A percentile compares a stretch with the other conserved stretches of the same genome.
These are phyloP conservation scores for Stegana nigrithorax DNA, from an alignment of 2,888 invertebrate species.

Conservation along the genomic window DNA sequence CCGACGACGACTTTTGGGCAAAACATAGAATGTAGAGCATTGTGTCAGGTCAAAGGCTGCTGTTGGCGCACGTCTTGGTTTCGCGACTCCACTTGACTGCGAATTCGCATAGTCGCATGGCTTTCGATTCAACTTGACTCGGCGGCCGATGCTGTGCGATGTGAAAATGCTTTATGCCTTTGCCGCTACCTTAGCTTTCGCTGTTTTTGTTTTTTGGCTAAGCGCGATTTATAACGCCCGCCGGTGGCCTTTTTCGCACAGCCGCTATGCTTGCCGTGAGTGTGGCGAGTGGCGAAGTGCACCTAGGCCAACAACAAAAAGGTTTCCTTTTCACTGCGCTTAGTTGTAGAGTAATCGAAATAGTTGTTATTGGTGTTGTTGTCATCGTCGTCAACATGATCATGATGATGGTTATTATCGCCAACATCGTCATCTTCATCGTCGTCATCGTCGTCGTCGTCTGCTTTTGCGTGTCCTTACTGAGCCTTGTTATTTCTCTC, in stretches of 20 bases:
- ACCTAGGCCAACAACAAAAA: not conserved
- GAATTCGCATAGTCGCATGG: too few relatives aligned
- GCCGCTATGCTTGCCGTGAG: too few relatives aligned
- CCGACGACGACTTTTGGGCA: not conserved
- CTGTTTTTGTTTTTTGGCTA: slow-evolving; percentile 52
- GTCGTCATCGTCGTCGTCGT: slow-evolving; percentile 22
- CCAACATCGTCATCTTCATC: not conserved
- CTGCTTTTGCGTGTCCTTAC: slow-evolving; percentile 21
- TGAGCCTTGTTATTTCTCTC: slow-evolving; percentile 34
- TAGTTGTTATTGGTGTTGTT: too few relatives aligned
- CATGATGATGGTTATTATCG: too few relatives aligned
- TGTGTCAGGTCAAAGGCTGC: slow-evolving; percentile 60
- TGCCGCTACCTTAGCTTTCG: too few relatives aligned
- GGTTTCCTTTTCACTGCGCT: not conserved
- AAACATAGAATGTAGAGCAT: slow-evolving; percentile 62
- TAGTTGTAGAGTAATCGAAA: too few relatives aligned
- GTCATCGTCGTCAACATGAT: too few relatives aligned
- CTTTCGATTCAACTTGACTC: not conserved
- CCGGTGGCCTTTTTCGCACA: not conserved
- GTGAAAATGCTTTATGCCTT: slow-evolving; percentile 22
- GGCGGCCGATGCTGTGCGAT: slow-evolving; percentile 19
- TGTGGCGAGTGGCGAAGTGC: too few relatives aligned
- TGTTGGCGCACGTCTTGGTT: too few relatives aligned
- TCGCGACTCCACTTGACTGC: slow-evolving; percentile 3
- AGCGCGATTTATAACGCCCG: slow-evolving; percentile 54